Percentiles rank a stretch among this genome's conserved stretches.
These are phyloP conservation scores for Mohoua ochrocephala DNA, from an alignment of 2,113 vertebrate species.

Conservation along the genomic window DNA sequence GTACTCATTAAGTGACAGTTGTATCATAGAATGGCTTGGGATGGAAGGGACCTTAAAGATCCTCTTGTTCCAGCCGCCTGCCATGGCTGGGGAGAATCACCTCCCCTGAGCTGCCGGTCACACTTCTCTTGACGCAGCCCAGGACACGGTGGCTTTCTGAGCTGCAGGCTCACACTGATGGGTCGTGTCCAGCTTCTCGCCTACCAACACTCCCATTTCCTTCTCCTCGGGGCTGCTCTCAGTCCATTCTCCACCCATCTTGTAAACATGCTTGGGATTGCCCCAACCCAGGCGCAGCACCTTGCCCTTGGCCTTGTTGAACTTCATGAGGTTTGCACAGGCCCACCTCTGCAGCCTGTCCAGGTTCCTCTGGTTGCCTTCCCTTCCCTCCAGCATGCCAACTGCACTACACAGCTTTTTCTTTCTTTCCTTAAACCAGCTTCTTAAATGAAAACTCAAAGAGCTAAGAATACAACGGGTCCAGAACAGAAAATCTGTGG, in stretches of 20 bases:
- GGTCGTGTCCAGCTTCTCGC: no score
- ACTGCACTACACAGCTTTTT: neutral
- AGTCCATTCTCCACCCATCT: neutral
- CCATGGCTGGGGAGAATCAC: neutral
- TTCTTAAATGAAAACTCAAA: neutral
- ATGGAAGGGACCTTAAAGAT: neutral
- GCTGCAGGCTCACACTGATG: neutral
- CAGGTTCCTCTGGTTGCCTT: neutral
- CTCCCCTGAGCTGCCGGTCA: neutral
- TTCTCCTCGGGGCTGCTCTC: neutral
- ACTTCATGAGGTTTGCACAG: neutral
- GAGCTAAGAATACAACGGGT: neutral
- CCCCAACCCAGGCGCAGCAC: neutral
- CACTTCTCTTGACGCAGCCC: neutral
- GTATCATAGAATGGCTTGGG: neutral
- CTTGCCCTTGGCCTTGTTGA: neutral
- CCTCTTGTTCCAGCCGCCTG: neutral
- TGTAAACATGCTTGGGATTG: neutral
- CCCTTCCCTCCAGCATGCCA: neutral
- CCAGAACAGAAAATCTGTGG: neutral
- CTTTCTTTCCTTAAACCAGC: neutral
- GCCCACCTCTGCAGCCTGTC: neutral
- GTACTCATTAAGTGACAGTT: no score
- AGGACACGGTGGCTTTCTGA: neutral
- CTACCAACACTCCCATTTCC: neutral